phyloP scores from a whole-genome alignment of 1,140 invertebrate genomes.

The Drosophila trapezifrons region DNA sequence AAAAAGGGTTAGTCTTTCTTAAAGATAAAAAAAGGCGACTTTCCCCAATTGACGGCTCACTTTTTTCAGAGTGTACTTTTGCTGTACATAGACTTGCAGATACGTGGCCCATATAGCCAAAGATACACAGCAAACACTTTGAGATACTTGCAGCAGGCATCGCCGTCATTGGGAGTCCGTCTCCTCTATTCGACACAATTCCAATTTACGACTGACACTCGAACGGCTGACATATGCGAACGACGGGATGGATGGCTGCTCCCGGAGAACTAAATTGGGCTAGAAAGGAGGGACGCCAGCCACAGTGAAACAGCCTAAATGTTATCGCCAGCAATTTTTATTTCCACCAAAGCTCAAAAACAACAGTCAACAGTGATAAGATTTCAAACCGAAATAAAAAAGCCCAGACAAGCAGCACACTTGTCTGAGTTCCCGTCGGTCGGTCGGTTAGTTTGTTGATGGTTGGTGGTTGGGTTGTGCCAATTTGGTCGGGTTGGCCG shows the following conservation, averaged over 20 bases:
- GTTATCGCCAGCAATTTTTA: slow-evolving; percentile 66
- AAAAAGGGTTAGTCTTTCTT: background rate
- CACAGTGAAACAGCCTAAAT: slow-evolving; percentile 47
- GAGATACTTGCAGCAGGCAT: slow-evolving; percentile 32
- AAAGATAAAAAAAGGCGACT: background rate
- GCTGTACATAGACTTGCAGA: slow-evolving; percentile 18
- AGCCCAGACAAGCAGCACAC: slow-evolving; percentile 53
- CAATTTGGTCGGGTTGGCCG: slow-evolving; percentile 16
- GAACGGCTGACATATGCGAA: slow-evolving; percentile 33
- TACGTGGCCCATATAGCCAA: slow-evolving; percentile 38
- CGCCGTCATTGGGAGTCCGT: slow-evolving; percentile 22
- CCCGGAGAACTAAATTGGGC: slow-evolving; percentile 38
- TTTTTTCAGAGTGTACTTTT: slow-evolving; percentile 9
- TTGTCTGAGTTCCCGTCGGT: slow-evolving; percentile 53
- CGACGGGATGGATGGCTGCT: slow-evolving; percentile 30
- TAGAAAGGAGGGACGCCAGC: slow-evolving; percentile 26
- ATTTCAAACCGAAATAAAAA: slow-evolving; percentile 56
- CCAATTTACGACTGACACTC: slow-evolving; percentile 45
- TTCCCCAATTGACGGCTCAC: background rate
- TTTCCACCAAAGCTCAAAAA: slow-evolving; percentile 72
- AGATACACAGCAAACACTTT: slow-evolving; percentile 30
- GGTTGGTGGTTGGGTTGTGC: slow-evolving; percentile 5
- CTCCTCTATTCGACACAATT: slow-evolving; percentile 44
- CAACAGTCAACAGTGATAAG: slow-evolving; percentile 75
- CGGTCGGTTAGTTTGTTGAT: background rate